Conservation (phyloP, 2,113 vertebrate species). For the Zosterops japonicus region DNA sequence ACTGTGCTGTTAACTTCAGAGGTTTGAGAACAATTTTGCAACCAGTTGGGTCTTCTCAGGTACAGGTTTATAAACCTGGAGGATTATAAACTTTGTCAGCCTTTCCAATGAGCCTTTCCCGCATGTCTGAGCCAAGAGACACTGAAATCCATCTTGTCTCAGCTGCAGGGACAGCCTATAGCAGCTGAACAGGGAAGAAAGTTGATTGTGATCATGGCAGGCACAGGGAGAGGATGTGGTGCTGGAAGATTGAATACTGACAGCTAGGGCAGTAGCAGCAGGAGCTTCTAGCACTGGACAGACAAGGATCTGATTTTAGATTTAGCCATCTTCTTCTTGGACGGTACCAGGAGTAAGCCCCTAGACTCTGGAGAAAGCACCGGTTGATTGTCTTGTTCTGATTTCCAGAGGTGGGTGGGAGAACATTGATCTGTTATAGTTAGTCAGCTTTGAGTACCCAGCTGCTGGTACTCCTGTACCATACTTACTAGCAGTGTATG, state of each 20-base stretch:
- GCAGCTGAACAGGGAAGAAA: neutral
- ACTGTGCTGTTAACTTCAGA: neutral
- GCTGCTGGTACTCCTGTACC: neutral
- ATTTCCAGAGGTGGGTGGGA: neutral
- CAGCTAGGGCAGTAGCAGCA: fast-evolving
- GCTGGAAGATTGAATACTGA: neutral
- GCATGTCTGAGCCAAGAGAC: neutral
- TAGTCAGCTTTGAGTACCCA: neutral
- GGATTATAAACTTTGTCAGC: neutral
- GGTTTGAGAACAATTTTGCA: neutral
- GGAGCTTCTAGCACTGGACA: fast-evolving
- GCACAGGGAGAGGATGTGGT: neutral
- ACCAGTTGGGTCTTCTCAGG: neutral
- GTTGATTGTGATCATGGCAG: fast-evolving
- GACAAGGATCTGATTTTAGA: neutral
- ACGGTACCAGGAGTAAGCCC: neutral
- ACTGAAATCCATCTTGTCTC: neutral
- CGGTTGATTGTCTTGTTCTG: neutral
- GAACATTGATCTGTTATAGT: fast-evolving
- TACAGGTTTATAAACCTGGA: neutral
- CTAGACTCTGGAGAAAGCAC: neutral
- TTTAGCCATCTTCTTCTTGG: neutral
- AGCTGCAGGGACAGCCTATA: neutral
- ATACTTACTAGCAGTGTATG: neutral
- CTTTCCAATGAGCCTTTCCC: neutral